These are phyloP conservation scores for Limenitis camilla DNA, from an alignment of 2,888 invertebrate species.

Conservation along the genomic window DNA sequence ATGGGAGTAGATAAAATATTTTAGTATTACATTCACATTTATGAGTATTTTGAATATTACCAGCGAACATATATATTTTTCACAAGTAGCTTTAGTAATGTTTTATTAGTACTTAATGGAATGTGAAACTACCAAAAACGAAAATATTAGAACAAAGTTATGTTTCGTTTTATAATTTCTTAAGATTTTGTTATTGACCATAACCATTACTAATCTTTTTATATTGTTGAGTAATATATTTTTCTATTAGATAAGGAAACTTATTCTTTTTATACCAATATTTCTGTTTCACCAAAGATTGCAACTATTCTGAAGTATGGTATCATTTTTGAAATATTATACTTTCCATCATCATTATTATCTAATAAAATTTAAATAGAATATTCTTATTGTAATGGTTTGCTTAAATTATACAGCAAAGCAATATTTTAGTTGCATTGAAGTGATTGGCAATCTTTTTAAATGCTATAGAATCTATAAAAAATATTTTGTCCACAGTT, in stretches of 20 bases:
- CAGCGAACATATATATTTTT: slow-evolving; percentile 11
- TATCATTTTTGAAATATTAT: slow-evolving; percentile 1
- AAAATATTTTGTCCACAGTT: no score
- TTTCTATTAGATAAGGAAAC: slow-evolving; percentile 38
- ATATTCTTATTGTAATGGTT: not conserved
- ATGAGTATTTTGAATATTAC: slow-evolving; percentile 5
- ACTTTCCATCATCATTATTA: not conserved
- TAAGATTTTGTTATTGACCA: slow-evolving; percentile 38
- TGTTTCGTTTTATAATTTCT: slow-evolving; percentile 48
- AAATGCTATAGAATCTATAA: no score
- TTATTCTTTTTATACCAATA: slow-evolving; percentile 19
- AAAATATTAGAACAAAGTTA: slow-evolving; percentile 58
- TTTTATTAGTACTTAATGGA: slow-evolving; percentile 65
- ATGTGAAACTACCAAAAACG: slow-evolving; percentile 60
- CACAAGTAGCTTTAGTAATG: slow-evolving; percentile 22
- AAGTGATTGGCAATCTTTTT: no score
- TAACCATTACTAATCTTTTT: slow-evolving; percentile 34
- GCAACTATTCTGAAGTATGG: slow-evolving; percentile 18
- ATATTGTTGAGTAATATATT: slow-evolving; percentile 60
- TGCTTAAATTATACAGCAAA: no score
- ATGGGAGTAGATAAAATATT: no score
- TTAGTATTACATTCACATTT: slow-evolving; percentile 23
- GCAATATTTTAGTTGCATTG: no score
- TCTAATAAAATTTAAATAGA: not conserved
- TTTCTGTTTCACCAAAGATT: slow-evolving; percentile 58